These are phyloP conservation scores for Sylvilagus floridanus DNA, from an alignment of 2,797 vertebrate species.

Conservation along the genomic window DNA sequence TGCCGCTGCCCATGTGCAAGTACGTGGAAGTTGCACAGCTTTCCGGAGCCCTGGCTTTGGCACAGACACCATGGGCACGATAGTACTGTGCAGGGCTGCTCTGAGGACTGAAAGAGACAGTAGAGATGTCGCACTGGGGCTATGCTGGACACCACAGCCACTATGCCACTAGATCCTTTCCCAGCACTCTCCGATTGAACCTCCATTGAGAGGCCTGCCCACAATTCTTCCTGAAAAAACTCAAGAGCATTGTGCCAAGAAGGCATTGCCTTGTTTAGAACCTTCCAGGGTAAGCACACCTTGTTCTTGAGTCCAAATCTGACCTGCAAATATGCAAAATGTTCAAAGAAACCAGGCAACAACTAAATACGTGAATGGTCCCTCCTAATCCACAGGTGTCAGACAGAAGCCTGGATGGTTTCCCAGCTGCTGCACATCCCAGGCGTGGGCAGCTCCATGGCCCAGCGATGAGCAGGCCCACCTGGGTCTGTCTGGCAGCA, in stretches of 20 bases:
- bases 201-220: neutral
- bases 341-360: neutral
- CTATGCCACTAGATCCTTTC: neutral
- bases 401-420: neutral
- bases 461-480: too few relatives aligned
- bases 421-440: too few relatives aligned
- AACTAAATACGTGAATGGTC: neutral
- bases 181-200: rapidly evolving
- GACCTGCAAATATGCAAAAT: neutral
- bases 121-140: rapidly evolving
- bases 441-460: neutral
- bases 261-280: neutral
- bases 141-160: neutral
- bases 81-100: neutral
- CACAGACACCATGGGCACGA: neutral
- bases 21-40: rapidly evolving
- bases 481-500: neutral
- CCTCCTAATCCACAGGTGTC: neutral
- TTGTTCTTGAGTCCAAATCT: neutral
- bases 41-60: neutral
- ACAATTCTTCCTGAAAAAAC: neutral
- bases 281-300: neutral
- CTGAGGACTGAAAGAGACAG: neutral
- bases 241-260: neutral
- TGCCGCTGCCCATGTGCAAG: neutral